Evolutionary conservation across 2,888 invertebrate genomes (phyloP).

Genomic region (Torymus auratus): DNA sequence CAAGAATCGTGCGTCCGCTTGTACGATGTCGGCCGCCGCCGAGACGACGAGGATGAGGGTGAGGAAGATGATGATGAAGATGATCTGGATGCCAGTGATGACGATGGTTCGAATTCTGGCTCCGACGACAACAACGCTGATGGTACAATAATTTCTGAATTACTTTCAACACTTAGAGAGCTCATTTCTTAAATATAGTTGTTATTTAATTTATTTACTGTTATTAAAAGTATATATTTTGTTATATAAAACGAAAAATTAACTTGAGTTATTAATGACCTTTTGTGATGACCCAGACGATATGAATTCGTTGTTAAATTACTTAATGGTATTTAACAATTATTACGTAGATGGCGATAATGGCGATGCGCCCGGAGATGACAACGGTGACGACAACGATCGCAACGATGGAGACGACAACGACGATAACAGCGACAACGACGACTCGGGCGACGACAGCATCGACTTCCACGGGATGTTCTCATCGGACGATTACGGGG

Average conservation of each 20-base stretch:
- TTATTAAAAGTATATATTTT: too few relatives aligned
- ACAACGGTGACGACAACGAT: constrained; percentile 66
- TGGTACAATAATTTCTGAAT: constrained; percentile 63
- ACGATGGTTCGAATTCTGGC: constrained; percentile 77
- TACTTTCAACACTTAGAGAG: constrained; percentile 61
- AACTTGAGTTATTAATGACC: too few relatives aligned
- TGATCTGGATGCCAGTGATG: constrained; percentile 81
- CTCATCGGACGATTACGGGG: constrained; percentile 66
- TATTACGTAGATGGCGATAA: constrained; percentile 49
- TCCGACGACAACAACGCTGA: constrained; percentile 77
- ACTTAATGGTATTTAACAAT: constrained; percentile 42
- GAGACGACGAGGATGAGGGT: constrained; percentile 93
- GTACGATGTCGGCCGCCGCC: constrained; percentile 93
- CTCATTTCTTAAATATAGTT: too few relatives aligned
- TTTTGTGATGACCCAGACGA: too few relatives aligned
- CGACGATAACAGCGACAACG: constrained; percentile 70
- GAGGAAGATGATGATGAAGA: constrained; percentile 83
- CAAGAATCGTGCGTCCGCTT: constrained; percentile 94
- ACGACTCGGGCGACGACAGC: constrained; percentile 70
- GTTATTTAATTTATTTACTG: too few relatives aligned
- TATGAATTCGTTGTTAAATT: constrained; percentile 61
- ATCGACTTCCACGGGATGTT: constrained; percentile 60
- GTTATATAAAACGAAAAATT: too few relatives aligned
- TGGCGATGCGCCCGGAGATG: constrained; percentile 64
- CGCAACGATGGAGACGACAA: constrained; percentile 67